Conservation (phyloP, 2,113 vertebrate species). For the Hippopotamus amphibius region DNA sequence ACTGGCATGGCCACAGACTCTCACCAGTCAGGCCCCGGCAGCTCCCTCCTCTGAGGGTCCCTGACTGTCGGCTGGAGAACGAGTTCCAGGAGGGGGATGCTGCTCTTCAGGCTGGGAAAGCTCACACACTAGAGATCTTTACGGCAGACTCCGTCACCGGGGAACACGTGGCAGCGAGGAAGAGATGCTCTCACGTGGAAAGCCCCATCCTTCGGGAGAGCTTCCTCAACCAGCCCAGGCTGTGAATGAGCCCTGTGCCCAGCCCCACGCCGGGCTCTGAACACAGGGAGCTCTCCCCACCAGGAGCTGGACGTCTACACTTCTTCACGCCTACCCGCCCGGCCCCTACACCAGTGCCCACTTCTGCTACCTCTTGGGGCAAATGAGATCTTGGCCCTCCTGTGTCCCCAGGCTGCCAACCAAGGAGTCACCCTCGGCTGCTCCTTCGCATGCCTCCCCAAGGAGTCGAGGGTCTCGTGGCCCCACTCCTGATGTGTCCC, state of each 20-base stretch:
- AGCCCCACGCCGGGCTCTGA: too few relatives aligned
- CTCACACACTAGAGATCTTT: slow-evolving; percentile 44
- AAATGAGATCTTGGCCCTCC: background rate
- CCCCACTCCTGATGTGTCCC: background rate
- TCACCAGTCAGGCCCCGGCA: background rate
- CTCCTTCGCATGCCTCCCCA: background rate
- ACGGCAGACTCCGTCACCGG: background rate
- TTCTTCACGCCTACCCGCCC: background rate
- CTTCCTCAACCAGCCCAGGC: background rate
- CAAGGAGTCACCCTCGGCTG: fast-evolving
- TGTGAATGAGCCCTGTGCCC: background rate
- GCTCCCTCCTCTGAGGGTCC: background rate
- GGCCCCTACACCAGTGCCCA: background rate
- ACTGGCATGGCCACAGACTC: background rate
- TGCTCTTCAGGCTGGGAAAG: slow-evolving; percentile 21
- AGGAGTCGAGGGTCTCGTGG: fast-evolving
- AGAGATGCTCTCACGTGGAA: background rate
- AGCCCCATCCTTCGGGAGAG: background rate
- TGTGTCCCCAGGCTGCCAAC: background rate
- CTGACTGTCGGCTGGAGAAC: slow-evolving; percentile 33
- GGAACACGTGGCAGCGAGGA: background rate
- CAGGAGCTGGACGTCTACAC: fast-evolving
- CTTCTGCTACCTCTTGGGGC: background rate
- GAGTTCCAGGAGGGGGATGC: background rate
- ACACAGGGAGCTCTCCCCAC: background rate